Percentiles rank a stretch among this genome's conserved stretches.
Conservation (phyloP, 1,140 invertebrate species). For the Apis laboriosa region DNA sequence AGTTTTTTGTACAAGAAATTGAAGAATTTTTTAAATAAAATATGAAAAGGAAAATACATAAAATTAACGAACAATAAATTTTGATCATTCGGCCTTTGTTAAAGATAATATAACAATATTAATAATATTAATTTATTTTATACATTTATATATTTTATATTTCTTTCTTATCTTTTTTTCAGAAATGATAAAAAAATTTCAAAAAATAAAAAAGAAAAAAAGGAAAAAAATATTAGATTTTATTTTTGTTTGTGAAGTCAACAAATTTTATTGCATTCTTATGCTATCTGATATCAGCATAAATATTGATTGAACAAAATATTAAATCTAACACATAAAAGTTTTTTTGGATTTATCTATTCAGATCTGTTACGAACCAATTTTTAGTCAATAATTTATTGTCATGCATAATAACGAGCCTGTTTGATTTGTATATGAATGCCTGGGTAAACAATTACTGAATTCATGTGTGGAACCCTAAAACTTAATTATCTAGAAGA, state of each 20-base stretch:
- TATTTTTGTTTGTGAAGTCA: not conserved
- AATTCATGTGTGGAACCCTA: not conserved
- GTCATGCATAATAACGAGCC: not conserved
- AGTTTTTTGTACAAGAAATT: not conserved
- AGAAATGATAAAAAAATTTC: too few species aligned
- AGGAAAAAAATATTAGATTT: not conserved
- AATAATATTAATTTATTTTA: too few species aligned
- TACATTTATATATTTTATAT: too few species aligned
- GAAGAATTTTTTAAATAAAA: not conserved
- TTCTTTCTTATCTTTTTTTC: too few species aligned
- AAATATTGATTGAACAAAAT: not conserved
- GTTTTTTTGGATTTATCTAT: not conserved
- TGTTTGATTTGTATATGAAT: not conserved
- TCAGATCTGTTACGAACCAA: not conserved
- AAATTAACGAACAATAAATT: too few species aligned
- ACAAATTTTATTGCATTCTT: not conserved
- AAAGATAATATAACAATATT: too few species aligned
- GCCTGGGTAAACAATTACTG: not conserved
- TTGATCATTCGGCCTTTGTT: too few species aligned
- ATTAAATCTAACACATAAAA: not conserved
- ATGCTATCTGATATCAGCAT: not conserved
- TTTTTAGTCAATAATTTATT: not conserved
- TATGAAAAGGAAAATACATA: not conserved
- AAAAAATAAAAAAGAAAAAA: not conserved
- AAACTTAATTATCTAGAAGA: constrained; percentile 17